Percentiles rank a stretch among this genome's conserved stretches.
These are phyloP conservation scores for Halcyon senegalensis DNA, from an alignment of 2,113 vertebrate genomes.

Conservation along the genomic window DNA sequence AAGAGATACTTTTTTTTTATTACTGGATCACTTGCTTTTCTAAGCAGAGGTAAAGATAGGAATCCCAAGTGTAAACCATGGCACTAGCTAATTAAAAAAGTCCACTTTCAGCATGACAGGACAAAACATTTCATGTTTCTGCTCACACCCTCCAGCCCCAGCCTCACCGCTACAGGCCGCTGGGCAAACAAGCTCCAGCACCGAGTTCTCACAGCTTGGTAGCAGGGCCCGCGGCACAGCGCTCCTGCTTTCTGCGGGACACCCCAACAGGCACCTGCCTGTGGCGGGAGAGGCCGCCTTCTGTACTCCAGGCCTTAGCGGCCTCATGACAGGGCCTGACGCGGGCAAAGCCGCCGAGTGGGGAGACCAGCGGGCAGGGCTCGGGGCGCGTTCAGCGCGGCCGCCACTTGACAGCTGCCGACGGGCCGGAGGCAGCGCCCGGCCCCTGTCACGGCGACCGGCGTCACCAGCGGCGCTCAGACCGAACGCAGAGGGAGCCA, in stretches of 20 bases:
- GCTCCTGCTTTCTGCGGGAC: not conserved
- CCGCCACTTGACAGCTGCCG: too few species aligned
- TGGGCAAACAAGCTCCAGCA: not conserved
- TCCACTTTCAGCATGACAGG: not conserved
- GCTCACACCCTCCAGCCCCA: too few species aligned
- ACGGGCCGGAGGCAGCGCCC: not conserved
- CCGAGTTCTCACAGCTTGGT: rapidly evolving
- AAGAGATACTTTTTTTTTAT: too few species aligned
- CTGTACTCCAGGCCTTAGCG: rapidly evolving
- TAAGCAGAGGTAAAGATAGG: not conserved
- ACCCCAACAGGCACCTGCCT: not conserved
- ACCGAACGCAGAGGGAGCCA: too few species aligned
- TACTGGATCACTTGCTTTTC: not conserved
- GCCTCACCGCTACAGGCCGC: too few species aligned
- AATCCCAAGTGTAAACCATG: not conserved
- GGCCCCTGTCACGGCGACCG: not conserved
- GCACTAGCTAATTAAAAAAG: not conserved
- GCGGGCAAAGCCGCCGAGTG: rapidly evolving
- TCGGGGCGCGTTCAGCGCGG: not conserved
- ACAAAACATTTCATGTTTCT: too few species aligned
- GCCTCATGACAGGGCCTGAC: rapidly evolving
- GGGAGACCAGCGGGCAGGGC: too few species aligned
- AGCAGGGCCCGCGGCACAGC: too few species aligned
- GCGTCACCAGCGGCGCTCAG: rapidly evolving
- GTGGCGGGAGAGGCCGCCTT: not conserved